Evolutionary conservation across 1,140 invertebrate species (phyloP).

Genomic region (Coenobita brevimanus): DNA sequence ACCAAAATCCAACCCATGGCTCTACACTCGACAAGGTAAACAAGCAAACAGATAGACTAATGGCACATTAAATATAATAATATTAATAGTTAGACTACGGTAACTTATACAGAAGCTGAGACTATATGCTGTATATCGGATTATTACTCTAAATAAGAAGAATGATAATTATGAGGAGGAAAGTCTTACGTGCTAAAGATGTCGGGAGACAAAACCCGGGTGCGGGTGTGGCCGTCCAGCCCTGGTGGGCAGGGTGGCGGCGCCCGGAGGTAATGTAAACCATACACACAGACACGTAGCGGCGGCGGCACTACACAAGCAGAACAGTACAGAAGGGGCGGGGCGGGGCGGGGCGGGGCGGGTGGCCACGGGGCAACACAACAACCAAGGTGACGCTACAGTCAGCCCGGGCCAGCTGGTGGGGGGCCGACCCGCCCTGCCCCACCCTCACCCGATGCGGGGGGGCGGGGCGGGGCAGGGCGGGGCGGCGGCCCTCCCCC

Average conservation of each 20-base stretch:
- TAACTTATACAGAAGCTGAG: slow-evolving; percentile 70
- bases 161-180: slow-evolving; percentile 69
- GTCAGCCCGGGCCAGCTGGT: slow-evolving; percentile 33
- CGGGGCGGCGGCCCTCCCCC: not conserved
- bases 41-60: slow-evolving; percentile 70
- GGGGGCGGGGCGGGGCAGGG: not conserved
- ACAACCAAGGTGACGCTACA: slow-evolving; percentile 45
- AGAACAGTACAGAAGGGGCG: slow-evolving; percentile 62
- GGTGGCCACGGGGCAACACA: slow-evolving; percentile 39
- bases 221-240: slow-evolving; percentile 22
- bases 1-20: slow-evolving; percentile 71
- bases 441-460: not conserved
- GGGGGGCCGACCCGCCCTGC: not conserved
- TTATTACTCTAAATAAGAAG: slow-evolving; percentile 70
- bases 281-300: slow-evolving; percentile 63
- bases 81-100: slow-evolving; percentile 71
- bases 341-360: not conserved
- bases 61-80: slow-evolving; percentile 71
- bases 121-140: slow-evolving; percentile 67
- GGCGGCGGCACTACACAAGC: slow-evolving; percentile 53
- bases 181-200: slow-evolving; percentile 70
- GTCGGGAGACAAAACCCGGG: slow-evolving; percentile 67
- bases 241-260: slow-evolving; percentile 17
- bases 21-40: slow-evolving; percentile 67
- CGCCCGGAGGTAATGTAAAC: slow-evolving; percentile 54